Percentiles rank a stretch among this genome's conserved stretches.
Conservation (phyloP, 2,113 vertebrate species). For the Peucedramus taeniatus region DNA sequence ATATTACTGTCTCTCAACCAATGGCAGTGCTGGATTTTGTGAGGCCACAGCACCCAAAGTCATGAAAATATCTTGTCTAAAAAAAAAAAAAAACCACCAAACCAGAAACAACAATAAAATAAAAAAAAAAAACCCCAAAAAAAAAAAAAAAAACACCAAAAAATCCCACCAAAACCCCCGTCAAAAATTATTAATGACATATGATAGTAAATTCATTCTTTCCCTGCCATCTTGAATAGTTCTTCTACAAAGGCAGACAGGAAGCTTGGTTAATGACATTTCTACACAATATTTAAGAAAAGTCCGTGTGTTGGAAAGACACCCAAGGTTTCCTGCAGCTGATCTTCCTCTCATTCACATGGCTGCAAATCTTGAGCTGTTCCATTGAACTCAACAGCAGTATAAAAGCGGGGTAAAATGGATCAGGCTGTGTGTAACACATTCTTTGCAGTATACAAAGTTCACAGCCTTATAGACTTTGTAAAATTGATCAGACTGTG, state of each 20-base stretch:
- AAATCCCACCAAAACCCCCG: accelerated
- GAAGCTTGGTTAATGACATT: background rate
- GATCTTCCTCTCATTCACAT: background rate
- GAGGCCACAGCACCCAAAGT: background rate
- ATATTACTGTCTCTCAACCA: background rate
- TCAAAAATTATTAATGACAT: background rate
- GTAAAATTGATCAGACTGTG: background rate
- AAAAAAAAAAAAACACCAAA: background rate
- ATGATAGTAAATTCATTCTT: background rate
- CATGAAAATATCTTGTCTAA: background rate
- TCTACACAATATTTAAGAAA: background rate
- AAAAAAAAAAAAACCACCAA: background rate
- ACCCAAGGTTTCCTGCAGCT: background rate
- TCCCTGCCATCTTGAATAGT: background rate
- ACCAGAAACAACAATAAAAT: background rate
- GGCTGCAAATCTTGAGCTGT: background rate
- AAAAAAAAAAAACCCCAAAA: too few species aligned
- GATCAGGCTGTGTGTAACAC: background rate
- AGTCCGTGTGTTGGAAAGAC: background rate
- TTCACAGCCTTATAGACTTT: background rate
- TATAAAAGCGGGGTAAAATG: background rate
- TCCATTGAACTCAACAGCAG: background rate
- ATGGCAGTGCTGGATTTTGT: background rate
- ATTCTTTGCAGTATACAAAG: background rate
- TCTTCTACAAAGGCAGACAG: background rate